Percentiles rank a stretch among this genome's conserved stretches.
phyloP scores from a whole-genome alignment of 2,797 vertebrate species.

The Melanotaenia parkinsoni region DNA sequence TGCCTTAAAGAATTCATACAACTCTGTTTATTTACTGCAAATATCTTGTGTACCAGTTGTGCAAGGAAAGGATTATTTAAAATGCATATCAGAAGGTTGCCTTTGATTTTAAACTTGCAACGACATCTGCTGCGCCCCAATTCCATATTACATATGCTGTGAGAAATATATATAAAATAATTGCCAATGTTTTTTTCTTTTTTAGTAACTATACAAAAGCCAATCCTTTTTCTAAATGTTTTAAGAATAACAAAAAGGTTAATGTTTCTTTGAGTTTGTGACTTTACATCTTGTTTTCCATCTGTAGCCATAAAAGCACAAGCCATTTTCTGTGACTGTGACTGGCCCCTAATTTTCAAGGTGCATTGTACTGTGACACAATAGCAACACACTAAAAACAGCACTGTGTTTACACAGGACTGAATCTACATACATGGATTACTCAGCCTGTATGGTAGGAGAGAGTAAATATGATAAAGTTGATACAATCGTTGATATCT shows the following conservation, averaged over 20 bases:
- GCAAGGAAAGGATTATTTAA: conserved; percentile 3
- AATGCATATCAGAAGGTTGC: conserved; percentile 7
- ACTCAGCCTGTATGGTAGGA: background rate
- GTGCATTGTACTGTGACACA: background rate
- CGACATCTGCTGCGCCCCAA: background rate
- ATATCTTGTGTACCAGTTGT: conserved; percentile 14
- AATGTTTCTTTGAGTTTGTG: background rate
- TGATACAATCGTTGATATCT: background rate
- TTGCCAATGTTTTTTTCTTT: background rate
- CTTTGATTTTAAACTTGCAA: conserved; percentile 5
- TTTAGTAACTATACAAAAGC: background rate
- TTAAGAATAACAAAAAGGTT: background rate
- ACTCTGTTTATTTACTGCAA: conserved; percentile 21
- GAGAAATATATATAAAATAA: background rate
- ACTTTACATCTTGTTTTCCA: background rate
- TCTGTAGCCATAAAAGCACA: background rate
- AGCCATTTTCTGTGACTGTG: background rate
- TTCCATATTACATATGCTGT: background rate
- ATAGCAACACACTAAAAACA: background rate
- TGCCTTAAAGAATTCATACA: conserved; percentile 6
- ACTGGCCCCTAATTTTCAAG: background rate
- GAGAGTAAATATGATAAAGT: background rate
- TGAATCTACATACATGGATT: background rate
- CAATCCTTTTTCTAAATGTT: background rate
- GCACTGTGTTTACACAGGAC: background rate